Evolutionary conservation across 2,888 invertebrate species (phyloP), one percentile per base, ranked within the genome.

Genomic region (Subacronicta megacephala): DNA sequence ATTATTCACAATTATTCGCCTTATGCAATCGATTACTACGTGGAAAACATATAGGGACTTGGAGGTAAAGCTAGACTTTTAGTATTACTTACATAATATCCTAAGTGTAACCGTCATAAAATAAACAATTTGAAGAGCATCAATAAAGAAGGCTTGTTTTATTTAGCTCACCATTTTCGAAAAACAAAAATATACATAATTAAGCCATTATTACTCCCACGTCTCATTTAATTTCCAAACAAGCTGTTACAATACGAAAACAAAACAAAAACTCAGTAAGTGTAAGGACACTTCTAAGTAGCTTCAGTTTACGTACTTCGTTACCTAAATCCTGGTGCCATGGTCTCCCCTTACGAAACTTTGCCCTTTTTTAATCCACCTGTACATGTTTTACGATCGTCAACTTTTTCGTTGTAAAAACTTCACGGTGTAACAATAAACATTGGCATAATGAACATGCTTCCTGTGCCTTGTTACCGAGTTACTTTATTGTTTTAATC

Each of bases 361-460:
- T 83, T 69, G 77, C 72, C 80, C 86, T 85, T 86, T 82, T 90
- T 90, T 90, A 91, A 92, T 91, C 91, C 90, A 87, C 86, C 88
- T 86, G 87, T 82, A 85, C 90, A 82, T 85, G 88, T 91, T 92
- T 92, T 90, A 92, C 81, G 91, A 88, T 80, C 85, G 82, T 88
- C 84, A 90, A 92, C 87, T 91, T 92, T 91, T 83, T 72, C n/a
- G 83, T 63, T 86, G 83, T 85, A 90, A 90, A 90, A 92, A 90
- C 82, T 90, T 92, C 85, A 41, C 31, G 42, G 53, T 41, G 41
- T 23, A 42, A 58, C 71, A 82, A 86, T 88, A 87, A 88, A 88
- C 88, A 88, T 87, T 75, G 74, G 69, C 67, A 63, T 83, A 83
- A 85, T 82, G 80, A 78, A 74, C 58, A 67, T 66, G 72, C 49